A percentile compares a stretch with the other conserved stretches of the same genome.
Evolutionary conservation across 1,140 invertebrate genomes (phyloP).

Genomic region (Propsilocerus akamusi): DNA sequence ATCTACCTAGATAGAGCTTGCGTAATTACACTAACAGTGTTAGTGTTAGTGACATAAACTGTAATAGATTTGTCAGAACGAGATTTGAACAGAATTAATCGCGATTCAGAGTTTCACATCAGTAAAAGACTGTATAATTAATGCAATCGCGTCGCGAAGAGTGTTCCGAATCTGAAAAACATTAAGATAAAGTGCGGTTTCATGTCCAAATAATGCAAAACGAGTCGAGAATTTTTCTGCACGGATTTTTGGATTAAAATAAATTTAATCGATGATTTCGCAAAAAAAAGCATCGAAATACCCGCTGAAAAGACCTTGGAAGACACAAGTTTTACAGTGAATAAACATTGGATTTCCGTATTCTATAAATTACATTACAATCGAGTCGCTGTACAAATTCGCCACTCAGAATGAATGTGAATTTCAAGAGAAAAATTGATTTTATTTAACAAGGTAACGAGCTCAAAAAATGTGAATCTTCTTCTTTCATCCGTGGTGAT

Average conservation of each 20-base stretch:
- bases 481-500: no score
- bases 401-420: background rate
- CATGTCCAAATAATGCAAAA: background rate
- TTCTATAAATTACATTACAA: background rate
- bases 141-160: background rate
- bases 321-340: background rate
- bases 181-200: background rate
- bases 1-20: no score
- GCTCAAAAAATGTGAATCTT: background rate
- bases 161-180: background rate
- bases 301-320: no score
- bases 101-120: background rate
- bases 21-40: no score
- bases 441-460: conserved; percentile 1
- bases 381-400: background rate
- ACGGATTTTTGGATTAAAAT: no score
- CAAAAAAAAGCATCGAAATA: background rate
- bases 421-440: conserved; percentile 3
- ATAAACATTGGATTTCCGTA: background rate
- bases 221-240: background rate
- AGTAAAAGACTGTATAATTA: background rate
- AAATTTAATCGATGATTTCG: conserved; percentile 2
- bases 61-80: no score
- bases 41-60: no score
- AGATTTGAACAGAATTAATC: no score